Conservation (phyloP, 2,888 invertebrate genomes). For the Dermolepida albohirtum region DNA sequence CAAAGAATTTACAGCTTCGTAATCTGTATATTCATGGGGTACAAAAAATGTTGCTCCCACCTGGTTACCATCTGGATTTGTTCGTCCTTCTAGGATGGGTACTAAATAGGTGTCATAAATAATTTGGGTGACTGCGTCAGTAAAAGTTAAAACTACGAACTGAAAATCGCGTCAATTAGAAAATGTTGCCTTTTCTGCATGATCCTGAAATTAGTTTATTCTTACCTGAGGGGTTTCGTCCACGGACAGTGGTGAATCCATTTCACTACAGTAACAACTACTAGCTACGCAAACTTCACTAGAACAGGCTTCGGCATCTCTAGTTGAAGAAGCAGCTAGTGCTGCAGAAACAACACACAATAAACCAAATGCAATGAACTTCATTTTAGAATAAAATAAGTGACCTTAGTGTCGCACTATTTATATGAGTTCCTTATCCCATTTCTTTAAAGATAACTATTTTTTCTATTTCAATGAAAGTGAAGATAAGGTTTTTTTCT, state of each 20-base stretch:
- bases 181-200: too few relatives aligned
- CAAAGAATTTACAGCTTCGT: constrained; percentile 69
- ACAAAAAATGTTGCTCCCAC: constrained; percentile 77
- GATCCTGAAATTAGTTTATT: too few relatives aligned
- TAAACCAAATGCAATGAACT: background rate
- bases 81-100: constrained; percentile 66
- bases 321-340: too few relatives aligned
- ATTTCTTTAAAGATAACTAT: too few relatives aligned
- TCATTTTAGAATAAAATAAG: background rate
- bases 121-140: constrained; percentile 71
- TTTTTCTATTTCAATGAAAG: too few relatives aligned
- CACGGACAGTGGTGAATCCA: too few relatives aligned
- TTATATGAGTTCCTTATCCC: too few relatives aligned
- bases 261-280: too few relatives aligned
- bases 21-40: constrained; percentile 77
- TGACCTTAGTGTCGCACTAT: too few relatives aligned
- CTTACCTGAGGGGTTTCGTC: constrained; percentile 41
- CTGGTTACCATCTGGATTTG: constrained; percentile 75
- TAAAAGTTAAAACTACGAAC: constrained; percentile 77
- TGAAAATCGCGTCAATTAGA: constrained; percentile 54
- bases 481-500: too few relatives aligned
- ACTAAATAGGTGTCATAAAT: constrained; percentile 70
- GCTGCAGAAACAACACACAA: too few relatives aligned
- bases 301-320: constrained; percentile 13
- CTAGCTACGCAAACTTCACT: constrained; percentile 29